phyloP scores from a whole-genome alignment of 2,797 vertebrate genomes.

The Erpetoichthys calabaricus region DNA sequence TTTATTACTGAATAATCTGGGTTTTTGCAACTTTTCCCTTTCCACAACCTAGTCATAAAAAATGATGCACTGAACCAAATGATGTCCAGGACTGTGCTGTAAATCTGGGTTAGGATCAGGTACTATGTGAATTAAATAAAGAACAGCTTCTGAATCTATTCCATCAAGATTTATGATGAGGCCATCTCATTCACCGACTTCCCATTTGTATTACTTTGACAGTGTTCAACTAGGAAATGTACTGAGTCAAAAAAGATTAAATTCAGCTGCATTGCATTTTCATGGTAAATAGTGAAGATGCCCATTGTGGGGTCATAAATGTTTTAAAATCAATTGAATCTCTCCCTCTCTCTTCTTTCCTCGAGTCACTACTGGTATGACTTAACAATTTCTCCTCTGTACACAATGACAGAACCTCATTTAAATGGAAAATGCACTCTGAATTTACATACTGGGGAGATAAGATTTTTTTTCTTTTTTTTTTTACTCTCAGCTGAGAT shows the following conservation, averaged over 20 bases:
- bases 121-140: not conserved
- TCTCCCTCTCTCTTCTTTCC: not conserved
- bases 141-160: not conserved
- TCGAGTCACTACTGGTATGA: no score
- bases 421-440: not conserved
- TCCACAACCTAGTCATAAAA: no score
- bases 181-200: not conserved
- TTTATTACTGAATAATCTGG: no score
- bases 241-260: not conserved
- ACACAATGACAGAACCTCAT: not conserved
- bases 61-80: not conserved
- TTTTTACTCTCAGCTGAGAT: conserved; percentile 1
- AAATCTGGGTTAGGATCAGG: not conserved
- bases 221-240: conserved; percentile 1
- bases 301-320: not conserved
- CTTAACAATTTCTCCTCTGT: not conserved
- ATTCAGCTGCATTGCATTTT: not conserved
- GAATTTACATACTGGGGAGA: not conserved
- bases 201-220: not conserved
- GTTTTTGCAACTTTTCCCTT: no score
- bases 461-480: not conserved
- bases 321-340: not conserved
- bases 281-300: not conserved
- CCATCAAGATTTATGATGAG: conserved; percentile 1
- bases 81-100: not conserved